phyloP scores from a whole-genome alignment of 2,113 vertebrate species.

The Nasalis larvatus region DNA sequence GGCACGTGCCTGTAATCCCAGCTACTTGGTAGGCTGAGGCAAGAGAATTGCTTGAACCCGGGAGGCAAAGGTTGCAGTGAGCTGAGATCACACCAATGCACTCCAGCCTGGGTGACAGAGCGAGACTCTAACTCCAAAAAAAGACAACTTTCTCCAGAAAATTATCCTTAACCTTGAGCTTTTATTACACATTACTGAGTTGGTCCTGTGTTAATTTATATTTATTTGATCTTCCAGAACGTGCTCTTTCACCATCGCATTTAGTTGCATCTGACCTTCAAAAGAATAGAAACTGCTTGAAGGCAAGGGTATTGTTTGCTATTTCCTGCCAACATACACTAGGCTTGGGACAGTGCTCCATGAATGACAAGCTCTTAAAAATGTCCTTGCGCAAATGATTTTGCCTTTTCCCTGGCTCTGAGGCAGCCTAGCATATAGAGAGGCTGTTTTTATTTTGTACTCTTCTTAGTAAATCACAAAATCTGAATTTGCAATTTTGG shows the following conservation, averaged over 20 bases:
- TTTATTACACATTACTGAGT: not conserved
- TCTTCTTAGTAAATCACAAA: not conserved
- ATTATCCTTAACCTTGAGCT: not conserved
- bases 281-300: not conserved
- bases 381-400: not conserved
- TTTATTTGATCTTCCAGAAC: not conserved
- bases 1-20: too few relatives aligned
- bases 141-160: not conserved
- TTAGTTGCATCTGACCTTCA: not conserved
- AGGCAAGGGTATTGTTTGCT: not conserved
- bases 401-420: not conserved
- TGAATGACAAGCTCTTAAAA: not conserved
- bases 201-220: not conserved
- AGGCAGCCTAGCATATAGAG: not conserved
- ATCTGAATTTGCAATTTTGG: not conserved
- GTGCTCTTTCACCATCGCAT: too few relatives aligned
- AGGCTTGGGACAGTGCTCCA: not conserved
- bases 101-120: too few relatives aligned
- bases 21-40: too few relatives aligned
- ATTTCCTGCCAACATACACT: not conserved
- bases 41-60: too few relatives aligned
- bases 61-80: too few relatives aligned
- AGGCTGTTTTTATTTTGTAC: not conserved
- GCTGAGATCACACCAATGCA: too few relatives aligned
- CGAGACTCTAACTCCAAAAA: not conserved